Conservation (phyloP, 2,113 vertebrate species). For the Propithecus coquereli region DNA sequence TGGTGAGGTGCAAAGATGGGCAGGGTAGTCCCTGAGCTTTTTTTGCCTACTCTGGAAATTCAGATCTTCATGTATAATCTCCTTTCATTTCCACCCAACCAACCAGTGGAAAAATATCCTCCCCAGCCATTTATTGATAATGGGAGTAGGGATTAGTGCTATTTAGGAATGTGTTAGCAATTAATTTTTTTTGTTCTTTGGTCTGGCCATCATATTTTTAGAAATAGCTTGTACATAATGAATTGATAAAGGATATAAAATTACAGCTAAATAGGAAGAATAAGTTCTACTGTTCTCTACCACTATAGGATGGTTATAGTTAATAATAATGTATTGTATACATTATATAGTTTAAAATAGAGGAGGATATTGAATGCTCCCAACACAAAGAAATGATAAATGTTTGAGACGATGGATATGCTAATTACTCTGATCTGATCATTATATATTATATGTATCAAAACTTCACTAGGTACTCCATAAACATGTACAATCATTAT, state of each 20-base stretch:
- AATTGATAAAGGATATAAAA: neutral
- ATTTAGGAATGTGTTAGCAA: neutral
- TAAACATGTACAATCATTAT: neutral
- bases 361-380: neutral
- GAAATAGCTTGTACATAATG: neutral
- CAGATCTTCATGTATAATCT: neutral
- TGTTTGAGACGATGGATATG: neutral
- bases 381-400: neutral
- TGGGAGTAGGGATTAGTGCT: neutral
- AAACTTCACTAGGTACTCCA: neutral
- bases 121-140: neutral
- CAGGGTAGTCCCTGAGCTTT: neutral
- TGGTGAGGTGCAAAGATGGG: neutral
- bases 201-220: neutral
- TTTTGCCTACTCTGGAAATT: neutral
- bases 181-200: neutral
- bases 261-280: neutral
- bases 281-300: neutral
- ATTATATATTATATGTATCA: neutral
- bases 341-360: neutral
- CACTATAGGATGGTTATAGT: neutral
- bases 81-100: neutral
- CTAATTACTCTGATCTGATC: no score
- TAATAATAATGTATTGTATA: neutral
- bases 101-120: neutral